Conservation (phyloP, 2,888 invertebrate genomes). For the Lithophane socia region DNA sequence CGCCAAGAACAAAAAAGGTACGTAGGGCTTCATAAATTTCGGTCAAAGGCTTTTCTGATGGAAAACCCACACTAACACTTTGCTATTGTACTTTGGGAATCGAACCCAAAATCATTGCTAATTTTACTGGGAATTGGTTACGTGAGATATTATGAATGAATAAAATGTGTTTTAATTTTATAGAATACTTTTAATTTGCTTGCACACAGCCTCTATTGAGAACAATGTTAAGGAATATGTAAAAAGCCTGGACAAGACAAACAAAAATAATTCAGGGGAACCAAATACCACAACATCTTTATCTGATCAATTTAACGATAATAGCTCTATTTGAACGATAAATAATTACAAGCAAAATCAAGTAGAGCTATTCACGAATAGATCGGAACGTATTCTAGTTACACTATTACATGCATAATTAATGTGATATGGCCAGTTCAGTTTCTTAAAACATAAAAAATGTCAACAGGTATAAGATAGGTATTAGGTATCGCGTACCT, state of each 20-base stretch:
- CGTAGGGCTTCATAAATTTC: neutral
- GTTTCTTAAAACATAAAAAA: constrained; percentile 62
- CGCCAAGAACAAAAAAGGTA: neutral
- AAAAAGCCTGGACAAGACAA: constrained; percentile 70
- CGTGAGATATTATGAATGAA: constrained; percentile 2
- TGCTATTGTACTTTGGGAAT: neutral
- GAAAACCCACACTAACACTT: neutral
- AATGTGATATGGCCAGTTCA: constrained; percentile 64
- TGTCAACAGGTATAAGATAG: constrained; percentile 60
- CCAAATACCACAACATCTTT: constrained; percentile 54
- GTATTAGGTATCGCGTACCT: constrained; percentile 50
- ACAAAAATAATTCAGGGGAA: constrained; percentile 65
- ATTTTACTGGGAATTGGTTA: too few species aligned
- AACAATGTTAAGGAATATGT: constrained; percentile 81
- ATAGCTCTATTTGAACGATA: constrained; percentile 65
- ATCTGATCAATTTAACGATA: constrained; percentile 57
- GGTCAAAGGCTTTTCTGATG: neutral
- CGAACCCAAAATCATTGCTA: neutral
- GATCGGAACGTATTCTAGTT: constrained; percentile 49
- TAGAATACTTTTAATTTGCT: constrained; percentile 90
- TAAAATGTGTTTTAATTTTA: constrained; percentile 71
- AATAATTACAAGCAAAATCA: constrained; percentile 65
- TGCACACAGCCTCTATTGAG: constrained; percentile 90
- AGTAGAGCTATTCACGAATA: constrained; percentile 60
- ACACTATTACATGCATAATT: constrained; percentile 52